Percentiles rank a stretch among this genome's conserved stretches.
Evolutionary conservation across 2,113 vertebrate species (phyloP).

Genomic region (Alosa alosa): DNA sequence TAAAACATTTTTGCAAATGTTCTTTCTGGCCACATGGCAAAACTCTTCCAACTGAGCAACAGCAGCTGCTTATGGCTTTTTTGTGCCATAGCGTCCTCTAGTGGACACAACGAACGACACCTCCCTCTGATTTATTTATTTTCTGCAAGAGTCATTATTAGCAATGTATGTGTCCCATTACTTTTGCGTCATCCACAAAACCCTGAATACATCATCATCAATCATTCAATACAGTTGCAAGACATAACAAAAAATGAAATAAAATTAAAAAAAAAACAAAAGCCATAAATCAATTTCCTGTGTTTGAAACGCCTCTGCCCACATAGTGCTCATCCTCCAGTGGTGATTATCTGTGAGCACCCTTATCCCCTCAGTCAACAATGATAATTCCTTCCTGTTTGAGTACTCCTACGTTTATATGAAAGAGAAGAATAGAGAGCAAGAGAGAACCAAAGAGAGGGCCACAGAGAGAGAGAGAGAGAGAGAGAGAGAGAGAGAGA

Average conservation of each 20-base stretch:
- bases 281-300: conserved; percentile 7
- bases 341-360: neutral
- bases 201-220: neutral
- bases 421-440: neutral
- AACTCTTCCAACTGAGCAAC: neutral
- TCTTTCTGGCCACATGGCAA: neutral
- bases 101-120: neutral
- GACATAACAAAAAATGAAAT: neutral
- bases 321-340: neutral
- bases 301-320: neutral
- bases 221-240: neutral
- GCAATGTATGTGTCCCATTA: neutral
- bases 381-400: conserved; percentile 12
- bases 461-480: neutral
- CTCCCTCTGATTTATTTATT: neutral
- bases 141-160: neutral
- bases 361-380: conserved; percentile 8
- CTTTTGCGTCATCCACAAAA: neutral
- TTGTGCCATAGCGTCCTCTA: neutral
- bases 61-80: neutral
- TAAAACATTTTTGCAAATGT: neutral
- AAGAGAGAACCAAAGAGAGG: neutral
- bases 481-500: neutral
- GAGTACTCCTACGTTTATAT: neutral
- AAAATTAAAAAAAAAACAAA: neutral